These are phyloP conservation scores for Toxotes lorentzi DNA, from an alignment of 2,797 vertebrate species.

Conservation along the genomic window DNA sequence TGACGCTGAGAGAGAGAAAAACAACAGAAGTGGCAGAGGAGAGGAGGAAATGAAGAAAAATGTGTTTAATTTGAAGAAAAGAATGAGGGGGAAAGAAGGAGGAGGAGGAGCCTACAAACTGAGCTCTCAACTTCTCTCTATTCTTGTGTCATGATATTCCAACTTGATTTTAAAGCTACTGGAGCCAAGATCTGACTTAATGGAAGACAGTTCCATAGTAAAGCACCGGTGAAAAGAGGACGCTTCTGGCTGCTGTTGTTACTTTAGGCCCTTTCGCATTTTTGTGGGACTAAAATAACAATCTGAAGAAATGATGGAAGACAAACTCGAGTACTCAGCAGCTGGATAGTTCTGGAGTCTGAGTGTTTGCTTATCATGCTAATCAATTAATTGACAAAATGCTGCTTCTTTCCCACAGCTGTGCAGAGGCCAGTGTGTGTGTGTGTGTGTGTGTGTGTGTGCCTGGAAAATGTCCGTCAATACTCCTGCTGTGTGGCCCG, in stretches of 20 bases:
- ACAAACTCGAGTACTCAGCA: neutral
- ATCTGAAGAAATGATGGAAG: neutral
- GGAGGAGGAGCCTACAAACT: neutral
- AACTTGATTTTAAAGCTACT: slow-evolving; percentile 20
- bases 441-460: slow-evolving; percentile 15
- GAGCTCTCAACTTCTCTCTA: neutral
- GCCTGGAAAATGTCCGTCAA: slow-evolving; percentile 55
- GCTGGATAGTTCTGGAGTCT: neutral
- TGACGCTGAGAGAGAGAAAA: slow-evolving; percentile 4
- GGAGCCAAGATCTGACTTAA: too few species aligned
- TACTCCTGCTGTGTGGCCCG: slow-evolving; percentile 41
- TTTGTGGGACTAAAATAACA: neutral
- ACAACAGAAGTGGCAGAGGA: neutral
- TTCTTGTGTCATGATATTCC: slow-evolving; percentile 1
- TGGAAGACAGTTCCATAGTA: too few species aligned
- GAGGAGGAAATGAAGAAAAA: neutral
- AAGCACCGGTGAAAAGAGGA: neutral
- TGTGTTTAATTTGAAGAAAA: neutral
- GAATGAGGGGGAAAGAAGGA: neutral
- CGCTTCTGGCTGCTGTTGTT: neutral
- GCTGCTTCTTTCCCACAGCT: slow-evolving; percentile 12
- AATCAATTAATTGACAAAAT: slow-evolving; percentile 16
- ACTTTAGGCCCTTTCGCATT: neutral
- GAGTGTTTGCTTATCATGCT: neutral
- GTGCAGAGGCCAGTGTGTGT: neutral